Conservation (phyloP, 2,113 vertebrate genomes). For the Bostrychus sinensis region DNA sequence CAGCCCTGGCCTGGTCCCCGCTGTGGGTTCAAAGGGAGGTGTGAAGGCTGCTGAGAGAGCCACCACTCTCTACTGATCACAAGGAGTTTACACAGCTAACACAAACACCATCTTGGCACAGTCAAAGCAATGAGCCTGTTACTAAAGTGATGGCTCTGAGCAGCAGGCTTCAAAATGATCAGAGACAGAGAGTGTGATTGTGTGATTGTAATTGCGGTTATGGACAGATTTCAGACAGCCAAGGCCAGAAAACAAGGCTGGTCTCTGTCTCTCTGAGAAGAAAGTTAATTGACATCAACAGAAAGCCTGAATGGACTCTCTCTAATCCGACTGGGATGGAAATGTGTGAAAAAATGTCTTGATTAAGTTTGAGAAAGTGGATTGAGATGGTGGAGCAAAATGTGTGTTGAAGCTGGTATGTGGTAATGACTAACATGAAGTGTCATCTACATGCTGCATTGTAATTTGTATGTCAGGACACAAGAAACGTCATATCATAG, state of each 20-base stretch:
- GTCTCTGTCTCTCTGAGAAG: not conserved
- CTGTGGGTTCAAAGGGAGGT: slow-evolving; percentile 33
- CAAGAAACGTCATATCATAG: too few species aligned
- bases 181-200: not conserved
- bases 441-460: too few species aligned
- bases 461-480: too few species aligned
- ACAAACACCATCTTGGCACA: slow-evolving; percentile 12
- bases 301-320: too few species aligned
- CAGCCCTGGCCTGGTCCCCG: slow-evolving; percentile 32
- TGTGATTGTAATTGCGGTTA: not conserved
- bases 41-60: slow-evolving; percentile 27
- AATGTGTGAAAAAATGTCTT: too few species aligned
- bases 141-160: slow-evolving; percentile 6
- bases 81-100: slow-evolving; percentile 39
- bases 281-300: too few species aligned
- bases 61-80: slow-evolving; percentile 32
- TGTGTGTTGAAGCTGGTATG: too few species aligned
- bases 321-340: too few species aligned
- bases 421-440: too few species aligned
- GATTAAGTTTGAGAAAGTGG: too few species aligned
- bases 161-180: slow-evolving; percentile 3
- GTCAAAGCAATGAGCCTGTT: slow-evolving; percentile 23
- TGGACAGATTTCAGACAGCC: not conserved
- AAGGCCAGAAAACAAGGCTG: not conserved
- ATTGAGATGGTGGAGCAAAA: too few species aligned